Evolutionary conservation across 2,113 vertebrate species (phyloP), one percentile per base, ranked within the genome.

Genomic region (Strigops habroptila): DNA sequence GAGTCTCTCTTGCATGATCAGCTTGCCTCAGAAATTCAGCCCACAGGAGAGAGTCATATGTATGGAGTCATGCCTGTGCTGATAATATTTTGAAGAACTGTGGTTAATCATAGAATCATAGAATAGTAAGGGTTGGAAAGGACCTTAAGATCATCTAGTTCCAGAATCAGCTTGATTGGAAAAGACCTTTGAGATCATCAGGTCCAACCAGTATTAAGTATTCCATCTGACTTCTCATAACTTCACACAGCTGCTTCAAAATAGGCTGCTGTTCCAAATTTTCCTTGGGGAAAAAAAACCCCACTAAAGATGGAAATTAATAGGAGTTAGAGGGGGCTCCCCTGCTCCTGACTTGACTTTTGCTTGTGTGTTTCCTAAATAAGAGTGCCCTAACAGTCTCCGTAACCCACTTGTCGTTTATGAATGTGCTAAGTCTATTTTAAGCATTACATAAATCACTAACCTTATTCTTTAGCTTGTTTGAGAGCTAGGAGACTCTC

Each of bases 1-100:
- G 22, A 70, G 28, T 78, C 21, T 69, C 21, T 69, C 1, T 48
- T 76, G 13, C 0, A 0, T 60, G 69, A 39, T 25, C 33, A 62
- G 12, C 53, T 77, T 80, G 19, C 33, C 31, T 80, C 53, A 74
- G 48, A 86, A 89, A 30, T 82, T 51, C 6, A 43, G 14, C 62
- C 27, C 90, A 2, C 6, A 31, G 43, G 39, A 51, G 49, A 68
- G 5, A 17, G 8, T 14, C 2, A 0, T 33, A 10, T 28, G 11
- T 57, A 21, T 52, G 19, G 23, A 81, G 27, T 82, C n/a, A 44
- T 31, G 11, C 59, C 49, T 88, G 24, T 53, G 49, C 28, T 46
- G 37, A 9, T 31, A 63, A 31, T 0, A 0, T 44, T 78, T 59
- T 63, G 33, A 78, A 63, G 68, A 89, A 5, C 9, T 6, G 1